Evolutionary conservation across 2,888 invertebrate genomes (phyloP).

Genomic region (Drosophila tripunctata): DNA sequence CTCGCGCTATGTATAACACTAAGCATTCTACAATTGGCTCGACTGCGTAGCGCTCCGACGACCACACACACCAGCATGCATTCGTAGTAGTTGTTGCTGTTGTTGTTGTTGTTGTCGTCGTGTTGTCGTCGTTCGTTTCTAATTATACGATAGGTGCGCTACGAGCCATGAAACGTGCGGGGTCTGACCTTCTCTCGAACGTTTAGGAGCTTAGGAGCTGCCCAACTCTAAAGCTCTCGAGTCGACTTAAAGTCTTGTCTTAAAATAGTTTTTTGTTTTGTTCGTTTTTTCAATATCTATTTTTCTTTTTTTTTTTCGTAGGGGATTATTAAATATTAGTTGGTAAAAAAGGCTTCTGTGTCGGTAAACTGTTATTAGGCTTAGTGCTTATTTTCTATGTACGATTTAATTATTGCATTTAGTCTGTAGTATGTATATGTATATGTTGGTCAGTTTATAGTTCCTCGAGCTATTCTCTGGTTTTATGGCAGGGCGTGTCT

Average conservation of each 20-base stretch:
- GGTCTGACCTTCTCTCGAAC: slow-evolving; percentile 75
- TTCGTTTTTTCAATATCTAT: slow-evolving; percentile 5
- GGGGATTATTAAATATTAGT: slow-evolving; percentile 69
- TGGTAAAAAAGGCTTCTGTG: slow-evolving; percentile 68
- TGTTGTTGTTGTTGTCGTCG: slow-evolving; percentile 44
- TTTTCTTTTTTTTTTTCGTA: slow-evolving; percentile 20
- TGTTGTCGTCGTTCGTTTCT: slow-evolving; percentile 71
- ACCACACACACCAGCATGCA: slow-evolving; percentile 11
- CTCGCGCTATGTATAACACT: slow-evolving; percentile 38
- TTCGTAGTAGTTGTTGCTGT: slow-evolving; percentile 13
- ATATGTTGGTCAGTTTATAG: slow-evolving; percentile 9
- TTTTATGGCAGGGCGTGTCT: slow-evolving; percentile 20
- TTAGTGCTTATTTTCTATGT: slow-evolving; percentile 31
- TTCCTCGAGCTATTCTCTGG: slow-evolving; percentile 17
- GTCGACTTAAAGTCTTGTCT: slow-evolving; percentile 43
- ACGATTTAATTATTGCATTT: slow-evolving; percentile 54
- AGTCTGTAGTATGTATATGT: slow-evolving; percentile 25
- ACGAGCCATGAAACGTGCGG: slow-evolving; percentile 77
- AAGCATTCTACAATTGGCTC: slow-evolving; percentile 72
- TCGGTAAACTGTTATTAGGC: slow-evolving; percentile 62
- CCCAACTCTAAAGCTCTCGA: slow-evolving; percentile 41
- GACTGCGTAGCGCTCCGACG: slow-evolving; percentile 56
- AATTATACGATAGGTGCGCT: slow-evolving; percentile 80
- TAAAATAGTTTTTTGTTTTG: slow-evolving; percentile 42
- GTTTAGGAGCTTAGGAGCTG: slow-evolving; percentile 75